Base-by-base conservation (phyloP, 2,113 vertebrate species). In the Notothenia coriiceps region DNA sequence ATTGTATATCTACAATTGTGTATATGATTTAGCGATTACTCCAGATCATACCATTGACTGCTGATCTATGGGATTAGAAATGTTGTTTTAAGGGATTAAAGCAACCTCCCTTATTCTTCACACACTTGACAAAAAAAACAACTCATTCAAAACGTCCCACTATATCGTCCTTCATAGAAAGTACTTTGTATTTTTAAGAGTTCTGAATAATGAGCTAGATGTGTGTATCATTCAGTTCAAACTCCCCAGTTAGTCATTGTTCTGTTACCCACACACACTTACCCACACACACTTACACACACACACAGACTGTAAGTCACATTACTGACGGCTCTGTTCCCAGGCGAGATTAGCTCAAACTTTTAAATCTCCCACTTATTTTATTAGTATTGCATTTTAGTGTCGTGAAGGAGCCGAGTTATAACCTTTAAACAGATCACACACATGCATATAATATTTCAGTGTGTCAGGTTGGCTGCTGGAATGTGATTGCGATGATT, bases 381-480 rank as follows among this genome's bases (percentile, higher is more conserved):
- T 88, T 85, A 89, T 92, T 92, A 88, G 86, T 83, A 86, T 85
- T 87, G 86, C 86, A 87, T 90, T 88, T 89, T 65, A 74, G 80
- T 59, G 74, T 62, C 35, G 83, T 75, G 76, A 84, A 91, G 81
- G 80, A 89, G 88, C 72, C 77, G 61, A 90, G 92, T 92, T 93
- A 85, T 86, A 90, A 88, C 88, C 60, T 92, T 91, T 93, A 93
- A 93, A 92, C 85, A 82, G 85, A 93, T 92, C 86, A 91, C 89
- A 91, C 79, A 61, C 84, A 84, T 83, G 79, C 86, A 83, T 84
- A 90, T 91, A 83, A 92, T 91, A 89, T 90, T 93, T 93, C 90
- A 91, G 84, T 12, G 89, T 91, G 91, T 91, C 89, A 89, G 90
- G 87, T 77, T 60, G 84, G 75, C 81, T 79, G 83, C 79, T 67